A percentile compares a stretch with the other conserved stretches of the same genome.
Conservation (phyloP, 2,888 invertebrate genomes). For the Volucella zonaria region DNA sequence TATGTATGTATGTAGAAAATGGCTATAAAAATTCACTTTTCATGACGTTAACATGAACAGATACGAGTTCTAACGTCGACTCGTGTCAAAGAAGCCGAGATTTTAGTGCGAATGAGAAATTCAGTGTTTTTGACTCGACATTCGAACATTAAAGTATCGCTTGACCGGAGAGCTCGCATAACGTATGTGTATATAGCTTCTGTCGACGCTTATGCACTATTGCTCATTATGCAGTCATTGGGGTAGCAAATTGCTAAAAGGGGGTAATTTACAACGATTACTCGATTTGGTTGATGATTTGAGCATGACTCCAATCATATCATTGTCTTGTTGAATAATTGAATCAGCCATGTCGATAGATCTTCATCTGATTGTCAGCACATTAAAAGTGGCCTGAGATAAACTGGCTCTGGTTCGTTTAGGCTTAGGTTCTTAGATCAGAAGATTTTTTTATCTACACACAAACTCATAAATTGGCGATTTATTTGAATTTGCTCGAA, state of each 20-base stretch:
- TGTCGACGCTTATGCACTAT: background rate
- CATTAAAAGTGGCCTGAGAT: too few relatives aligned
- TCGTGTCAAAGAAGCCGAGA: constrained; percentile 36
- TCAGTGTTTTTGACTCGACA: constrained; percentile 50
- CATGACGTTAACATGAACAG: constrained; percentile 22
- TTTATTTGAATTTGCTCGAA: too few relatives aligned
- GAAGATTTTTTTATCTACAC: too few relatives aligned
- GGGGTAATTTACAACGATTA: constrained; percentile 63
- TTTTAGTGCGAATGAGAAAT: constrained; percentile 28
- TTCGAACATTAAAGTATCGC: constrained; percentile 39
- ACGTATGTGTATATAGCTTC: background rate
- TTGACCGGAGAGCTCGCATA: constrained; percentile 6
- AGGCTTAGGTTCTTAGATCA: too few relatives aligned
- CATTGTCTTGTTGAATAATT: constrained; percentile 33
- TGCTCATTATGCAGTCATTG: background rate
- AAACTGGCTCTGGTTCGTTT: too few relatives aligned
- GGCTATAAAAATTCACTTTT: constrained; percentile 39
- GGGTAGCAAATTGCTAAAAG: constrained; percentile 23
- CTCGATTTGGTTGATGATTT: constrained; percentile 52
- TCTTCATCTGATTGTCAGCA: background rate
- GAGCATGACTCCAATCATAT: constrained; percentile 47
- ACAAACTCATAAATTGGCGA: too few relatives aligned
- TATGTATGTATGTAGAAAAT: constrained; percentile 6
- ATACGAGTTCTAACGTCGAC: background rate
- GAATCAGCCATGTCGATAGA: constrained; percentile 22